phyloP scores from a whole-genome alignment of 2,888 invertebrate genomes.

The Caenorhabditis angaria region DNA sequence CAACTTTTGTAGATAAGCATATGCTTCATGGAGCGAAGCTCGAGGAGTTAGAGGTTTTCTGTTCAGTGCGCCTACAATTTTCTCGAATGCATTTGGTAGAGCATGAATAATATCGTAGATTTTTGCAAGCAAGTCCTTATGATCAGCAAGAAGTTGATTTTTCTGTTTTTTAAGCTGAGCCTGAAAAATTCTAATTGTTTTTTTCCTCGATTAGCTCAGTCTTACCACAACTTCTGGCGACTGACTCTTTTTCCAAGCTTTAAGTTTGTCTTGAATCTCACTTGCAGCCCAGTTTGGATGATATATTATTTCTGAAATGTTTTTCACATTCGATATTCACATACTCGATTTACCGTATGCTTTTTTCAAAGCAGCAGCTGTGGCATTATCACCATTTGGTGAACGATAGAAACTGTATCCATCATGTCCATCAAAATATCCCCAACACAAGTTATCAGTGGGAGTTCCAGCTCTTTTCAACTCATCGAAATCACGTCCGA shows the following conservation, averaged over 20 bases:
- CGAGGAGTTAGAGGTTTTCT: slow-evolving; percentile 5
- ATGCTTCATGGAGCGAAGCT: slow-evolving; percentile 2
- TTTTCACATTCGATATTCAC: background rate
- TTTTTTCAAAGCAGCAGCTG: slow-evolving; percentile 8
- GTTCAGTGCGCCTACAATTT: background rate
- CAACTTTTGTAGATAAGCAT: slow-evolving; percentile 5
- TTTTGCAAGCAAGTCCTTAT: slow-evolving; percentile 8
- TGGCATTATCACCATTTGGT: slow-evolving; percentile 8
- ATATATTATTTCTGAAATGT: slow-evolving; percentile 13
- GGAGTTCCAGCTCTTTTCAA: background rate
- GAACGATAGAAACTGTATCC: slow-evolving; percentile 10
- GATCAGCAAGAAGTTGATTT: slow-evolving; percentile 7
- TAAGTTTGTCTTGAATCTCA: slow-evolving; percentile 7
- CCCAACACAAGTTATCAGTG: slow-evolving; percentile 11
- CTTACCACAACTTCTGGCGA: background rate
- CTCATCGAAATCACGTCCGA: slow-evolving; percentile 5
- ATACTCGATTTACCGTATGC: slow-evolving; percentile 6
- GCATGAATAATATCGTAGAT: slow-evolving; percentile 8
- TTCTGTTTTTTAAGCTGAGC: slow-evolving; percentile 9
- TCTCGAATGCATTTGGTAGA: slow-evolving; percentile 6
- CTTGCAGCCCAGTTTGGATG: background rate
- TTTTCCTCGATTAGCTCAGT: too few relatives aligned
- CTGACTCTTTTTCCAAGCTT: slow-evolving; percentile 9
- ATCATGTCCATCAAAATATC: slow-evolving; percentile 13
- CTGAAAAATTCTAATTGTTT: too few relatives aligned